Evolutionary conservation across 1,140 invertebrate species (phyloP).

Genomic region (Augochlora pura): DNA sequence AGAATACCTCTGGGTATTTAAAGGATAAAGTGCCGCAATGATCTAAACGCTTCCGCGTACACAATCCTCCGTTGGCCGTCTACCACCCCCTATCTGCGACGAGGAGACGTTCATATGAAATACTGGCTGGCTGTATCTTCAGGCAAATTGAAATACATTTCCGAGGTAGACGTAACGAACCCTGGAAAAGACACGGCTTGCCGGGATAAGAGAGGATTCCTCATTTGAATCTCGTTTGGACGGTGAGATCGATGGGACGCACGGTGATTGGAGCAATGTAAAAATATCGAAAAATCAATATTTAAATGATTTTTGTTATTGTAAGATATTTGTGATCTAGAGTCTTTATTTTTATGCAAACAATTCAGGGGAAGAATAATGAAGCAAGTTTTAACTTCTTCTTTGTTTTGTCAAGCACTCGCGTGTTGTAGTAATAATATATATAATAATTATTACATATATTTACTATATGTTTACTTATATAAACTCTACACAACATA

Average conservation of each 20-base stretch:
- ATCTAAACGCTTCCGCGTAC: conserved; percentile 62
- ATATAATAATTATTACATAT: too few relatives aligned
- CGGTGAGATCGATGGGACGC: conserved; percentile 37
- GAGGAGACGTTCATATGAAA: conserved; percentile 61
- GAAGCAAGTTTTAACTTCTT: too few relatives aligned
- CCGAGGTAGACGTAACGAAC: conserved; percentile 54
- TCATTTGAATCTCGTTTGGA: conserved; percentile 25
- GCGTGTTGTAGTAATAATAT: too few relatives aligned
- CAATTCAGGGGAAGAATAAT: too few relatives aligned
- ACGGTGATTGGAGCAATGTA: too few relatives aligned
- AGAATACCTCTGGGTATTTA: conserved; percentile 71
- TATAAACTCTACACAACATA: too few relatives aligned
- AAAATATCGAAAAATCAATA: too few relatives aligned
- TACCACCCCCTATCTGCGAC: background rate
- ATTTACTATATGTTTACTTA: too few relatives aligned
- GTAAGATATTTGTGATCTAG: too few relatives aligned
- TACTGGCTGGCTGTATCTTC: conserved; percentile 50
- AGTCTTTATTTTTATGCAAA: too few relatives aligned
- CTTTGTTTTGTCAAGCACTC: too few relatives aligned
- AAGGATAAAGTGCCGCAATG: conserved; percentile 62
- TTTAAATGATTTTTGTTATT: too few relatives aligned
- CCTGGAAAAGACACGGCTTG: conserved; percentile 5
- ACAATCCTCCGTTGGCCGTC: background rate
- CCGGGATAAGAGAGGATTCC: conserved; percentile 14
- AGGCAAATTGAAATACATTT: conserved; percentile 65